Evolutionary conservation across 2,797 vertebrate species (phyloP).

Genomic region (Pseudopleuronectes americanus): DNA sequence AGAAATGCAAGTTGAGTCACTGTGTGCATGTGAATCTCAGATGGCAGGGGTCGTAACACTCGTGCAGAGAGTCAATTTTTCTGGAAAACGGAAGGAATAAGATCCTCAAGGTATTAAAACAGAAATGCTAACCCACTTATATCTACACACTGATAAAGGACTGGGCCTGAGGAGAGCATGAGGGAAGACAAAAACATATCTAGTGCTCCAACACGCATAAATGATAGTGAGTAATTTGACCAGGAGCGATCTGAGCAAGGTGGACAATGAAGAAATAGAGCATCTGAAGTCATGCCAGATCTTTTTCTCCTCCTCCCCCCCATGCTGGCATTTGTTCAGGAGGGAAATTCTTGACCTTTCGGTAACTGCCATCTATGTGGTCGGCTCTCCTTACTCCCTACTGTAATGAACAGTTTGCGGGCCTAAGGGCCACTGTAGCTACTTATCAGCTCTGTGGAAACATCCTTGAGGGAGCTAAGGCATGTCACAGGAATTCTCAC

Average conservation of each 20-base stretch:
- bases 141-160: constrained; percentile 29
- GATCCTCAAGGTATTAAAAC: constrained; percentile 23
- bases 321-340: constrained; percentile 46
- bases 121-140: not conserved
- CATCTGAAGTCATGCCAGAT: constrained; percentile 50
- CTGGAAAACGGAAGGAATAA: constrained; percentile 24
- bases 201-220: constrained; percentile 24
- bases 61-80: constrained; percentile 20
- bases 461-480: constrained; percentile 39
- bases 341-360: constrained; percentile 68
- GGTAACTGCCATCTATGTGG: constrained; percentile 56
- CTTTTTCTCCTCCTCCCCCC: constrained; percentile 20
- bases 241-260: constrained; percentile 44
- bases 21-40: constrained; percentile 21
- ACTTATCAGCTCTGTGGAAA: constrained; percentile 61
- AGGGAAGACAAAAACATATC: constrained; percentile 11
- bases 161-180: constrained; percentile 22
- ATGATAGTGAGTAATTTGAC: constrained; percentile 60
- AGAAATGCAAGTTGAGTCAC: constrained; percentile 38
- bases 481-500: constrained; percentile 21
- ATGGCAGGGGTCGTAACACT: constrained; percentile 33
- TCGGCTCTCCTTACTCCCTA: constrained; percentile 39
- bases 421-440: constrained; percentile 57
- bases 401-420: constrained; percentile 67
- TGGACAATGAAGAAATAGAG: constrained; percentile 50